Evolutionary conservation across 2,888 invertebrate genomes (phyloP), one percentile per base, ranked within the genome.

Genomic region (Phaonia tiefii): DNA sequence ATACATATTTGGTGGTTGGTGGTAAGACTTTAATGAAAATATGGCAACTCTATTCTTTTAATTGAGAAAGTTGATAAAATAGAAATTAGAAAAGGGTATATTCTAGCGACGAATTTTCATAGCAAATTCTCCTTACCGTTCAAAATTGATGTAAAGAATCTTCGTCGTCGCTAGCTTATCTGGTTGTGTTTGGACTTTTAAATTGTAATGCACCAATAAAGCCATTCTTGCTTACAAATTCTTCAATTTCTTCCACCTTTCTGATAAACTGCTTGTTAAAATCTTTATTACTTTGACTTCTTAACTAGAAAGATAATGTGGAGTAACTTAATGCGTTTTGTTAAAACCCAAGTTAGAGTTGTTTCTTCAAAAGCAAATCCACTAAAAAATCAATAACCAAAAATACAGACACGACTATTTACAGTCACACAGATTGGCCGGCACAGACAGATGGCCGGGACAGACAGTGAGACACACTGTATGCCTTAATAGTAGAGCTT

Each of bases 281-380:
- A 54, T 54, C 54, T 54, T 54, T 54, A 54, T 54, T 54, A 25
- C 54, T 54, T 25, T 54, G 31, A 31, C 31, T 31, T 31, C 31
- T 31, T 54, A 54, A 13, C 25, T 22, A 54, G 1, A 11, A 22
- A 25, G 8, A 5, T 13, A 8, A 25, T 1, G 25, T 31, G 22
- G 22, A 13, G 10, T 13, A 3, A 22, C 63, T 7, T 20, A 20
- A 63, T 63, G 11, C 63, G 39, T 63, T 63, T 63, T 63, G 63
- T 63, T 63, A 42, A 42, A n/a, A 20, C 22, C 39, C 20, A 37
- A 42, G 39, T 60, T 42, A 11, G 25, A 54, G 8, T 54, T 54
- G 20, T 25, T 54, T 49, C 37, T 37, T 7, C 31, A 58, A 37
- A 58, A 37, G 31, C 37, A 60, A 39, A 17, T 49, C 60, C 17